phyloP scores from a whole-genome alignment of 2,797 vertebrate species.

The Merluccius polli region DNA sequence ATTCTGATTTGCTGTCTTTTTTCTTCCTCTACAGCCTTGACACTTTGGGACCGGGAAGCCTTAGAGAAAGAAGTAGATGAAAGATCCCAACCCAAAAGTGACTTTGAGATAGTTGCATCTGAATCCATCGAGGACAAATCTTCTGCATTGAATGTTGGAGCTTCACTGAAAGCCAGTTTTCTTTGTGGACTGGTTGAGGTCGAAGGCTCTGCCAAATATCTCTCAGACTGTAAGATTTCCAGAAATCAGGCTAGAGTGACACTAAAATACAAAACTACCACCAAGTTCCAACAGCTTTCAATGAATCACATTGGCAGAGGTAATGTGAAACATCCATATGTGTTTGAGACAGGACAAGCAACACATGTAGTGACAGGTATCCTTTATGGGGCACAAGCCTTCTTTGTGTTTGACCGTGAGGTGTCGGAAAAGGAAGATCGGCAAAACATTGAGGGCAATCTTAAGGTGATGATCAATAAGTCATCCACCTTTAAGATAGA shows the following conservation, averaged over 20 bases:
- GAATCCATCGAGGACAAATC: constrained; percentile 41
- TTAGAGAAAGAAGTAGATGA: constrained; percentile 7
- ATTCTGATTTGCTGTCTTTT: not conserved
- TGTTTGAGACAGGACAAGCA: constrained; percentile 46
- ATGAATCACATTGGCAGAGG: constrained; percentile 55
- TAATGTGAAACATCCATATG: constrained; percentile 29
- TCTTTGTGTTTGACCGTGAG: constrained; percentile 61
- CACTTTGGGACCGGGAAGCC: constrained; percentile 22
- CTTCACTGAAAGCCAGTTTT: constrained; percentile 39
- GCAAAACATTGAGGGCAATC: constrained; percentile 43
- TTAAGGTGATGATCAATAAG: constrained; percentile 45
- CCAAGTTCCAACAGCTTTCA: constrained; percentile 39
- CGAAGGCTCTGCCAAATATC: constrained; percentile 36
- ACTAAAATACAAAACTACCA: constrained; percentile 28
- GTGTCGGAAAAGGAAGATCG: constrained; percentile 36
- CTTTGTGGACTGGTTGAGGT: constrained; percentile 19
- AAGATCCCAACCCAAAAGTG: not conserved
- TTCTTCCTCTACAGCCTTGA: constrained; percentile 23
- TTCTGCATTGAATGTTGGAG: constrained; percentile 30
- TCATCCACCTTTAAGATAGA: constrained; percentile 26
- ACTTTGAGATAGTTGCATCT: constrained; percentile 31
- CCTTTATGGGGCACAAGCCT: constrained; percentile 62
- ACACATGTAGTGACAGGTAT: constrained; percentile 63
- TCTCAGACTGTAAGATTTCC: constrained; percentile 22
- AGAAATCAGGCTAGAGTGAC: constrained; percentile 31